phyloP scores from a whole-genome alignment of 2,113 vertebrate species.

The Plecotus auritus region DNA sequence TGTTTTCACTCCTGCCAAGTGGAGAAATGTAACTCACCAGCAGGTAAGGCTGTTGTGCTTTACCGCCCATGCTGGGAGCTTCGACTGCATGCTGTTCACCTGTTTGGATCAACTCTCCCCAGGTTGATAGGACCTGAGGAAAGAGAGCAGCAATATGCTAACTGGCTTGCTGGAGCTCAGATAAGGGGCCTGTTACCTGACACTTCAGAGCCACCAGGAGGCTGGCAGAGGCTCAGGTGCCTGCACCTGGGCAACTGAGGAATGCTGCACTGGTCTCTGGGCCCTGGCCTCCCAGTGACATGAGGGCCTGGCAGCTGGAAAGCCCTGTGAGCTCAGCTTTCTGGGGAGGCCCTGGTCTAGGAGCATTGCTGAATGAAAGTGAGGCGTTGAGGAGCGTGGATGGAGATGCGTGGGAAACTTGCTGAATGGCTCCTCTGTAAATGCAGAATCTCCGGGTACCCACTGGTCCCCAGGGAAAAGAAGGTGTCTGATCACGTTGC shows the following conservation, averaged over 20 bases:
- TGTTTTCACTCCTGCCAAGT: not conserved
- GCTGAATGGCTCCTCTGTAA: not conserved
- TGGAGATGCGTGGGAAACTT: not conserved
- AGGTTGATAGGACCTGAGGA: not conserved
- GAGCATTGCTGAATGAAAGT: not conserved
- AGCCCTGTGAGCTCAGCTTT: slow-evolving; percentile 52
- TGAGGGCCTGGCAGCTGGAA: slow-evolving; percentile 38
- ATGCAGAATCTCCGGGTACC: not conserved
- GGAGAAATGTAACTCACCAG: not conserved
- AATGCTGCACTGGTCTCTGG: not conserved
- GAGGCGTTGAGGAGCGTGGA: too few species aligned
- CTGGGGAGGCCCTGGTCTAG: slow-evolving; percentile 47
- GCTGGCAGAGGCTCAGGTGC: slow-evolving; percentile 26
- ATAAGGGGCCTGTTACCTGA: not conserved
- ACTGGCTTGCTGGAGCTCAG: not conserved
- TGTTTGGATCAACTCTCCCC: not conserved
- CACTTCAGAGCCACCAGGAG: slow-evolving; percentile 18
- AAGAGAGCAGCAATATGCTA: not conserved
- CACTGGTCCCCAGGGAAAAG: not conserved
- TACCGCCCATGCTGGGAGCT: not conserved
- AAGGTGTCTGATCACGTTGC: not conserved
- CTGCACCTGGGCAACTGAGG: slow-evolving; percentile 27
- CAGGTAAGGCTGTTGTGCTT: not conserved
- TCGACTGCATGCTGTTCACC: not conserved
- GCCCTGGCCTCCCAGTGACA: slow-evolving; percentile 24